Evolutionary conservation across 2,797 vertebrate genomes (phyloP), one percentile per base, ranked within the genome.

Genomic region (Thalassophryne amazonica): DNA sequence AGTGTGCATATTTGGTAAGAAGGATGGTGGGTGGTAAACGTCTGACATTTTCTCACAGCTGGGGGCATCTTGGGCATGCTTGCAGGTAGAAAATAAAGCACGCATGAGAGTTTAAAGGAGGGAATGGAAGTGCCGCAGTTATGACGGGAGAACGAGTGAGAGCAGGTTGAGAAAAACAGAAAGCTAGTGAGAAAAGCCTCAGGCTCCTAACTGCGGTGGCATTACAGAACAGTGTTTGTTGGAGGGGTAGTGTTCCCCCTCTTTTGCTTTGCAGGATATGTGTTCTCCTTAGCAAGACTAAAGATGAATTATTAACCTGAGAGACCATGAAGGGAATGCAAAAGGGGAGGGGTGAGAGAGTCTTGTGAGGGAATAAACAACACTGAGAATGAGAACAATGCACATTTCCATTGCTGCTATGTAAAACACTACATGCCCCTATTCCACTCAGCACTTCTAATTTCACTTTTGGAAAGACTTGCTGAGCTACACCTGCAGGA

Each of bases 41-140:
- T 48, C 62, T 82, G 78, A 86, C 80, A 84, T 89, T 87, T 86
- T 81, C 71, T 78, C 85, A 78, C 83, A 88, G 89, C 78, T 84
- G 82, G 82, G 75, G 62, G 78, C 40, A 66, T 81, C 66, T 72
- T 66, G 73, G 77, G 82, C 74, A 81, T 74, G 83, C 86, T 83
- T 10, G 19, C 73, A 80, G 80, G 80, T 77, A 80, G 60, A 82
- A 78, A 73, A 76, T 79, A 58, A 80, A 45, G 71, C 40, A 58
- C 77, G 40, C 28, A 42, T 59, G 30, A 37, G 24, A 37, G 71
- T 47, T n/a, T 62, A 63, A 49, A 53, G 57, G 57, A 56, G 53
- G 37, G 32, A 54, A 62, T 30, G 55, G 57, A 43, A 56, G 58
- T 41, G 34, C 54, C 25, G 31, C 42, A 51, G 53, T 39, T 12